Percentiles rank a stretch among this genome's conserved stretches.
These are phyloP conservation scores for Antitype chi DNA, from an alignment of 2,888 invertebrate species.

Conservation along the genomic window DNA sequence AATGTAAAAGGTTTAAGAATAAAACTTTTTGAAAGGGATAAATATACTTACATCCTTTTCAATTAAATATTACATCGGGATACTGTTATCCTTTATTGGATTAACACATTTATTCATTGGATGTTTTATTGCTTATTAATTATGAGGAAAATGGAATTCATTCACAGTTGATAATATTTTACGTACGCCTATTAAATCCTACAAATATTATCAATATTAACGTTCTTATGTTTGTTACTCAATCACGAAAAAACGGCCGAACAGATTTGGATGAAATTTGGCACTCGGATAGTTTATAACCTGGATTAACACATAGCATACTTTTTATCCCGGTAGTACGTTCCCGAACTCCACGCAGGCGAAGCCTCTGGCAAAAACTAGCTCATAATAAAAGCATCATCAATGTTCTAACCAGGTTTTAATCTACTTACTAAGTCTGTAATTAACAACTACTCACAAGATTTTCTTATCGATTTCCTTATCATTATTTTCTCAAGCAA, in stretches of 20 bases:
- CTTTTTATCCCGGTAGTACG: too few species aligned
- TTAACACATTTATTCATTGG: conserved; percentile 8
- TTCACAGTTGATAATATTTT: conserved; percentile 14
- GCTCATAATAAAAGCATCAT: neutral
- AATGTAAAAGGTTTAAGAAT: conserved; percentile 1
- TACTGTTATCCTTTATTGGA: conserved; percentile 12
- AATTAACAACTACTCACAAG: neutral
- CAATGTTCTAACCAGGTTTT: neutral
- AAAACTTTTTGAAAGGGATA: neutral
- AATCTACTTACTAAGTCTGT: neutral
- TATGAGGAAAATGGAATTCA: conserved; percentile 20
- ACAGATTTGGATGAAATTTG: too few species aligned
- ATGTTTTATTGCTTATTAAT: conserved; percentile 4
- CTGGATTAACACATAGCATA: too few species aligned
- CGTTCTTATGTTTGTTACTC: too few species aligned
- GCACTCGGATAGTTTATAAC: too few species aligned
- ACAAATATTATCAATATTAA: too few species aligned
- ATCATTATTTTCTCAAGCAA: conserved; percentile 39
- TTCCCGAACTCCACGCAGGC: too few species aligned
- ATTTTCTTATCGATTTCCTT: conserved; percentile 20
- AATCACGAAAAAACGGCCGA: too few species aligned
- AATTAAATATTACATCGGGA: neutral
- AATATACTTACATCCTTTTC: neutral
- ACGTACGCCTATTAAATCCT: neutral
- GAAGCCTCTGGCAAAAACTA: too few species aligned